Evolutionary conservation across 92 coral and sea anemone species (phyloP).

Genomic region (Ricordea florida): DNA sequence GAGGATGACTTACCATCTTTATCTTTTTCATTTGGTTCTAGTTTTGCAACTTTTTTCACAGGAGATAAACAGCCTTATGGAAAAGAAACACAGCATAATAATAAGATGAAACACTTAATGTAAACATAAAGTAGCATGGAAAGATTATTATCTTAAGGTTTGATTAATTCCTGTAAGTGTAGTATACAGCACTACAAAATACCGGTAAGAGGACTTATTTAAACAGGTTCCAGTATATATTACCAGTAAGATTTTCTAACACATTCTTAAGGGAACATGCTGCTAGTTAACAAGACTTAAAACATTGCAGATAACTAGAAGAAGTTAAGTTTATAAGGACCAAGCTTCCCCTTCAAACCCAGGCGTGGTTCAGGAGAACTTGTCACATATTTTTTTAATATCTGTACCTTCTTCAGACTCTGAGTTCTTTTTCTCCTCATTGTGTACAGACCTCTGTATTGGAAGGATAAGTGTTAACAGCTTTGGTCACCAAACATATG

Average conservation of each 20-base stretch:
- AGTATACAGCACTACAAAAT: too few species aligned
- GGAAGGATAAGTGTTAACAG: neutral
- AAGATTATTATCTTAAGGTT: neutral
- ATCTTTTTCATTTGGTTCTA: neutral
- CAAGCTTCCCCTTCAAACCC: slow-evolving; percentile 9
- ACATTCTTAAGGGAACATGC: too few species aligned
- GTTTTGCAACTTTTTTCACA: slow-evolving; percentile 78
- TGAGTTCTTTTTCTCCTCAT: slow-evolving; percentile 38
- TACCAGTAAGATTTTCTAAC: too few species aligned
- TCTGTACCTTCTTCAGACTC: slow-evolving; percentile 40
- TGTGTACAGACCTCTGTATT: slow-evolving; percentile 29
- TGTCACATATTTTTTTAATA: too few species aligned
- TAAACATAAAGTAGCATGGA: neutral
- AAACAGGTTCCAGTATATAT: too few species aligned
- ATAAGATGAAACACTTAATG: neutral
- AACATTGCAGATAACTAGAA: too few species aligned
- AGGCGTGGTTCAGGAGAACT: too few species aligned
- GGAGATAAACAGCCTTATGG: slow-evolving; percentile 56
- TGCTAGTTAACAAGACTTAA: too few species aligned
- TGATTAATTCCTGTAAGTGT: neutral
- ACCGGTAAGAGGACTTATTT: too few species aligned
- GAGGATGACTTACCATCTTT: slow-evolving; percentile 20
- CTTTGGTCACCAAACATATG: too few species aligned
- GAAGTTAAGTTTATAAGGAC: too few species aligned
- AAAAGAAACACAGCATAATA: neutral